Conservation (phyloP, 2,888 invertebrate species). For the Drosophila setosimentum region DNA sequence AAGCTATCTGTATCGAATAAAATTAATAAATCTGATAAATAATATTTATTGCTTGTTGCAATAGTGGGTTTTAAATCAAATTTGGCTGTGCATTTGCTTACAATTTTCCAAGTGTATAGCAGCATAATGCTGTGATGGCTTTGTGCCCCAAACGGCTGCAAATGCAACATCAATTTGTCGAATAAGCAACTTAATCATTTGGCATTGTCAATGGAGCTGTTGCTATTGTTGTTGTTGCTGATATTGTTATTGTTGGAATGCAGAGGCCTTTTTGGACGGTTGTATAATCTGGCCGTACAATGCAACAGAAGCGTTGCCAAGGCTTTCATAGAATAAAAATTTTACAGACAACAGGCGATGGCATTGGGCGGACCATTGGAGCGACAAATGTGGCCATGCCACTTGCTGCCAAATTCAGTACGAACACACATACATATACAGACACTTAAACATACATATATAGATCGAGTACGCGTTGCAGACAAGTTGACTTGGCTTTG, state of each 20-base stretch:
- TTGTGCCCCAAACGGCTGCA: conserved; percentile 20
- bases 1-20: neutral
- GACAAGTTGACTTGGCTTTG: conserved; percentile 51
- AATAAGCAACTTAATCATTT: conserved; percentile 81
- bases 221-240: conserved; percentile 13
- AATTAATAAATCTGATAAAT: neutral
- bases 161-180: conserved; percentile 76
- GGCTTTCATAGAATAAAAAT: conserved; percentile 70
- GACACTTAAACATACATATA: neutral
- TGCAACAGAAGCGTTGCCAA: conserved; percentile 60
- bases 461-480: conserved; percentile 4
- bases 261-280: conserved; percentile 27
- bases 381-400: conserved; percentile 78
- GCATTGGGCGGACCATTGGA: conserved; percentile 48
- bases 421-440: conserved; percentile 29
- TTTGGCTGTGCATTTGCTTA: neutral
- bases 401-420: conserved; percentile 78
- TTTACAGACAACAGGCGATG: conserved; percentile 61
- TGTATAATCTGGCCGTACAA: conserved; percentile 11
- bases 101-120: neutral
- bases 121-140: neutral
- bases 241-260: neutral
- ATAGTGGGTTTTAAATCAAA: no score
- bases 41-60: neutral
- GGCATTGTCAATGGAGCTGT: conserved; percentile 62